Evolutionary conservation across 2,797 vertebrate genomes (phyloP), one percentile per base, ranked within the genome.

Genomic region (Amniataba percoides): DNA sequence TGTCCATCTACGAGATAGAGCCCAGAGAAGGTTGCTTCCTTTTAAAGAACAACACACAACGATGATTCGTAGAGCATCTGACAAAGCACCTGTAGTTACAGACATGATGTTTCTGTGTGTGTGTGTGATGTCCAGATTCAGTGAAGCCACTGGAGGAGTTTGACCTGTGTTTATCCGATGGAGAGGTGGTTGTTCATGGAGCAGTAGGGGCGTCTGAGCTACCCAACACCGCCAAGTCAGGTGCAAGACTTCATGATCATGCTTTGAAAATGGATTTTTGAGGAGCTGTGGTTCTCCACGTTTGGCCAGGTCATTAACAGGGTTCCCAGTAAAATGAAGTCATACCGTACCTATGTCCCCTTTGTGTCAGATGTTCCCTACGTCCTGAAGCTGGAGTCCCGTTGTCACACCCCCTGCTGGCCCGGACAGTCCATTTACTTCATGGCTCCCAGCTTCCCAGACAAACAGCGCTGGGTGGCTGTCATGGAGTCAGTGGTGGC

Each of bases 381-480:
- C 60, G 95, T 98, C 74, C 93, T 99, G 94, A 99, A 99, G 95
- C 93, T 99, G 93, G 98, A 99, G 91, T 97, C 97, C 42, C 96
- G 97, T 75, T 97, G 97, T 12, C 97, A 98, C 73, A 93, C 97
- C 66, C 96, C 98, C 71, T 98, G 97, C 93, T 99, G 98, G 98
- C 97, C 98, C 4, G 97, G 97, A 71, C 97, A 98, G 93, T 95
- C 96, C 14, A 92, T 99, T 82, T 99, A 98, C 94, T 96, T 99
- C 92, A 95, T 99, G 93, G 96, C 97, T 71, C 97, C 97, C 90
- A 97, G 96, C 90, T 99, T 99, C 91, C 97, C 97, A 0, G 98
- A 99, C 93, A 99, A 99, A 82, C 98, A 99, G 94, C 98, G 98
- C 88, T 99, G 98, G 98, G 98, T 99, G 94, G 96, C 95, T 36